phyloP scores from a whole-genome alignment of 2,888 invertebrate genomes.

The Calliopum simillimum region DNA sequence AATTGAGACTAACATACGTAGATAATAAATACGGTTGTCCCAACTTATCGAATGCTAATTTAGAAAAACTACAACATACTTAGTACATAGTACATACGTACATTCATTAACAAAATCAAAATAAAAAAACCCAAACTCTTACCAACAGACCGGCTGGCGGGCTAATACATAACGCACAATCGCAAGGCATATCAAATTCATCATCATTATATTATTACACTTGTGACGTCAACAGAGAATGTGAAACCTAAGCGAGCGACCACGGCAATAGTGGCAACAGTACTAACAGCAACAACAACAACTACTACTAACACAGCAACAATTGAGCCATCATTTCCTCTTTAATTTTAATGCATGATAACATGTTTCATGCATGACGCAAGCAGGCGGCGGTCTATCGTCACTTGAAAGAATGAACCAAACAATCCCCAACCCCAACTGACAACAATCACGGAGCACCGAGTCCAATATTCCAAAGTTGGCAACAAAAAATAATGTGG shows the following conservation, averaged over 20 bases:
- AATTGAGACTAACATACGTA: too few species aligned
- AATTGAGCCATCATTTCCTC: slow-evolving; percentile 15
- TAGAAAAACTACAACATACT: too few species aligned
- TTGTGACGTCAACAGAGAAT: slow-evolving; percentile 42
- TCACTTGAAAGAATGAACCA: slow-evolving; percentile 29
- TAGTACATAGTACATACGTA: too few species aligned
- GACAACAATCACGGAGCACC: too few species aligned
- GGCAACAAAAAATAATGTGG: too few species aligned
- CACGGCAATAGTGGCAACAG: not conserved
- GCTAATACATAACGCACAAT: not conserved
- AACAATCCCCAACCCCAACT: too few species aligned
- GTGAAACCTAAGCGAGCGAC: not conserved
- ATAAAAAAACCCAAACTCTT: too few species aligned
- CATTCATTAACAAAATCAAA: too few species aligned
- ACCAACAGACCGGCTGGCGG: too few species aligned
- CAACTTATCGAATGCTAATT: too few species aligned
- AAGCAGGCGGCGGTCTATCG: slow-evolving; percentile 34
- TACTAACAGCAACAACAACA: slow-evolving; percentile 25
- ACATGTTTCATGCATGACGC: slow-evolving; percentile 39
- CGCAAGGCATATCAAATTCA: not conserved
- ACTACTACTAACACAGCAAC: not conserved
- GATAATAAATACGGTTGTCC: too few species aligned
- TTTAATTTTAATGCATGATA: slow-evolving; percentile 30
- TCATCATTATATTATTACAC: slow-evolving; percentile 6
- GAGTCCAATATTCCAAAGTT: too few species aligned